Base-by-base conservation (phyloP, 1,140 invertebrate genomes). In the Drosophila tani region DNA sequence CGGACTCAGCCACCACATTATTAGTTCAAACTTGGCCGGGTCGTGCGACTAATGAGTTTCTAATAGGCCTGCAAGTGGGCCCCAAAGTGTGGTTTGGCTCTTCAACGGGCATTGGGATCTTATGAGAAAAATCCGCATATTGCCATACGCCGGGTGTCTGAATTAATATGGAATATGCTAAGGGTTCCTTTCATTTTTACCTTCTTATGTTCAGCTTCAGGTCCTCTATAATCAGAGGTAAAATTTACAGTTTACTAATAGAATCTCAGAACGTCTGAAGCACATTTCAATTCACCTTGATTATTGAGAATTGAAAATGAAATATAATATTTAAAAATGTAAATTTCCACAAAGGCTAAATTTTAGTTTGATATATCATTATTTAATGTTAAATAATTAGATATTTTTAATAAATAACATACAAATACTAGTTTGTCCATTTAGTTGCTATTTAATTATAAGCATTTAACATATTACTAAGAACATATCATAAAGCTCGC, bases 21-120 rank as follows among this genome's bases (percentile, higher is more conserved):
- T 90, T 90, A 90, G 81, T 90, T 90, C 82, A 83, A 87, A 81
- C 65, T 83, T 83, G 80, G 41, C n/a, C 66, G 43, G 68, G 62
- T 56, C 49, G 53, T 21, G 15, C 83, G 66, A 79, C 81, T 90
- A 90, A 90, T 90, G 85, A 90, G 81, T 90, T 90, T 90, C 79
- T 68, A 85, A 90, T 90, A 79, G 84, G 77, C 84, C 40, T 17
- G 41, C 64, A 79, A 87, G 84, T 84, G 77, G 65, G 50, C 19
- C 63, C 67, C 41, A 65, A 68, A 49, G 59, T 35, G 24, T 65
- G 55, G 71, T 60, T 56, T 51, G 32, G 24, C 6, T 24, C 53
- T 21, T 50, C 24, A 65, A 41, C 27, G 40, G 45, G 15, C 45
- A 64, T 32, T 56, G 24, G 38, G 21, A 21, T 58, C 41, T 83